Conservation (phyloP, 2,113 vertebrate genomes). For the Actenoides hombroni region DNA sequence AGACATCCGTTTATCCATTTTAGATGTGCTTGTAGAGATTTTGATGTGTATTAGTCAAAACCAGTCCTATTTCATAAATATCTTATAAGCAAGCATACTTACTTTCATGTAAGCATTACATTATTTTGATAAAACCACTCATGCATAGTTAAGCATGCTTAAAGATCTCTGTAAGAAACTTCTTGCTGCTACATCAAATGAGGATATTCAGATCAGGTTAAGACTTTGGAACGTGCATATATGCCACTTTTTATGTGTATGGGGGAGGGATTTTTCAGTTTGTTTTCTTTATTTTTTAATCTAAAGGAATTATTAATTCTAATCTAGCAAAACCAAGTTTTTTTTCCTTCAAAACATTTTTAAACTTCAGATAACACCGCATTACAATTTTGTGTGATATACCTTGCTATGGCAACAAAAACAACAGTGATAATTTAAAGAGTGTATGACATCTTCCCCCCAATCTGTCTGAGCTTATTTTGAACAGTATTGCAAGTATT, state of each 20-base stretch:
- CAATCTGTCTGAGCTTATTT: neutral
- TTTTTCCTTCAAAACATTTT: neutral
- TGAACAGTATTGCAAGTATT: neutral
- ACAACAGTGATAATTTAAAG: neutral
- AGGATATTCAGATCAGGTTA: neutral
- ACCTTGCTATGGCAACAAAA: neutral
- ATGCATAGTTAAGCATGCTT: neutral
- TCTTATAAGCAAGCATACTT: neutral
- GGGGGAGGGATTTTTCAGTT: neutral
- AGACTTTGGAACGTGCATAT: neutral
- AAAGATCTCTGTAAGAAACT: neutral
- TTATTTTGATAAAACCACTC: neutral
- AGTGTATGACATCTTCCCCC: neutral
- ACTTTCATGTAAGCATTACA: neutral
- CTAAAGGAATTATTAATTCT: neutral
- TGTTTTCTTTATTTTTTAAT: neutral
- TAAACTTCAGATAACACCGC: neutral
- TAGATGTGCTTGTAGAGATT: neutral
- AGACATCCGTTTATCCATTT: neutral
- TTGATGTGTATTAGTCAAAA: neutral
- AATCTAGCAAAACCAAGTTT: neutral
- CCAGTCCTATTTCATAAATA: neutral
- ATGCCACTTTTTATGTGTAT: neutral
- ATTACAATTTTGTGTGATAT: neutral
- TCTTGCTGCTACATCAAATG: neutral